Percentiles rank a stretch among this genome's conserved stretches.
Evolutionary conservation across 2,113 vertebrate genomes (phyloP).

Genomic region (Burhinus oedicnemus): DNA sequence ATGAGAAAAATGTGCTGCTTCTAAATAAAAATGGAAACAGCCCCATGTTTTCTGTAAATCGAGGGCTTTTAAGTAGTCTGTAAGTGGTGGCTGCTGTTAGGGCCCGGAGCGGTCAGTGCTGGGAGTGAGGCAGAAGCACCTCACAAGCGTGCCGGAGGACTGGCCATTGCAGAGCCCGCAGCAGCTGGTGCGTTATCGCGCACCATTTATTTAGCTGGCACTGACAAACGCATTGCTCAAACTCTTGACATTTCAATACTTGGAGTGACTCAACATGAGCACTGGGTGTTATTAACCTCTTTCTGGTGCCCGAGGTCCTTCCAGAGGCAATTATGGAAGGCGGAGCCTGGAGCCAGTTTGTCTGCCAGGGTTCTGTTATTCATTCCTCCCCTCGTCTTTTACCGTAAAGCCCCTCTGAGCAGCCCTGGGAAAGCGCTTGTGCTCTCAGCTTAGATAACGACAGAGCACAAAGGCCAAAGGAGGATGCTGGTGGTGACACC

Average conservation of each 20-base stretch:
- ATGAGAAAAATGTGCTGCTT: background rate
- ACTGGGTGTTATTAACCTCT: background rate
- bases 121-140: background rate
- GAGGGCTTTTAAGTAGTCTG: background rate
- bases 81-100: background rate
- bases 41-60: background rate
- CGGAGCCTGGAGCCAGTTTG: background rate
- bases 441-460: background rate
- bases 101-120: fast-evolving
- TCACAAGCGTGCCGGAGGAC: fast-evolving
- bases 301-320: background rate
- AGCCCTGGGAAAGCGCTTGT: background rate
- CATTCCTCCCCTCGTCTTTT: background rate
- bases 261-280: background rate
- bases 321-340: background rate
- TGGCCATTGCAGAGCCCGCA: background rate
- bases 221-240: background rate
- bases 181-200: background rate
- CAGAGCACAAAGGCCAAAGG: background rate
- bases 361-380: background rate
- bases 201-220: background rate
- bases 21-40: background rate
- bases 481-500: background rate
- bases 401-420: background rate
- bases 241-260: background rate